Evolutionary conservation across 2,888 invertebrate species (phyloP).

Genomic region (Ctenicera cuprea): DNA sequence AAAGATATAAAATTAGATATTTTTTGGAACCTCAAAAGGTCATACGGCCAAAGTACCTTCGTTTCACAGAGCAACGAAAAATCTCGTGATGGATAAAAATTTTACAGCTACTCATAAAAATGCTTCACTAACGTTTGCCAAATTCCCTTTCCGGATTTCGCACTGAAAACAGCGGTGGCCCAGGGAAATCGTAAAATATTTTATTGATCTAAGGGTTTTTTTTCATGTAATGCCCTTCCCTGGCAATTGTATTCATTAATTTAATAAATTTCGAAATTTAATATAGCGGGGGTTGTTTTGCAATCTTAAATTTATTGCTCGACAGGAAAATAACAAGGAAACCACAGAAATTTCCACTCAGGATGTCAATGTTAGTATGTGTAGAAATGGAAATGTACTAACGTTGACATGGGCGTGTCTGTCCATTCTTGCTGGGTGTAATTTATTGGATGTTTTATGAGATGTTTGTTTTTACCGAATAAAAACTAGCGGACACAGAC

Average conservation of each 20-base stretch:
- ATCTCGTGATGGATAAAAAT: conserved; percentile 31
- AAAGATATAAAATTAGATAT: not conserved
- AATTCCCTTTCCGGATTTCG: conserved; percentile 25
- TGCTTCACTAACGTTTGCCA: conserved; percentile 30
- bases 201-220: conserved; percentile 16
- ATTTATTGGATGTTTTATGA: conserved; percentile 42
- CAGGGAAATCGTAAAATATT: conserved; percentile 35
- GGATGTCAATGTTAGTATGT: not conserved
- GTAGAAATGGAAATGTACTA: conserved; percentile 18
- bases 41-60: not conserved
- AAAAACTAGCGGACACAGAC: conserved; percentile 19
- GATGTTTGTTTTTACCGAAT: conserved; percentile 33
- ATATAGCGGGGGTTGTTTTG: not conserved
- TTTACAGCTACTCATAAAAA: conserved; percentile 39
- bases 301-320: not conserved
- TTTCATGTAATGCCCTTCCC: not conserved
- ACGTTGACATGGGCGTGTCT: conserved; percentile 37
- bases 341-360: not conserved
- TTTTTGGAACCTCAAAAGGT: not conserved
- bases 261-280: not conserved
- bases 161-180: conserved; percentile 25
- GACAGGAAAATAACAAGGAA: not conserved
- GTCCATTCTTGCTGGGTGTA: conserved; percentile 29
- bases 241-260: not conserved
- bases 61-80: not conserved